Conservation (phyloP, 2,888 invertebrate species). For the Lissonota sp. region DNA sequence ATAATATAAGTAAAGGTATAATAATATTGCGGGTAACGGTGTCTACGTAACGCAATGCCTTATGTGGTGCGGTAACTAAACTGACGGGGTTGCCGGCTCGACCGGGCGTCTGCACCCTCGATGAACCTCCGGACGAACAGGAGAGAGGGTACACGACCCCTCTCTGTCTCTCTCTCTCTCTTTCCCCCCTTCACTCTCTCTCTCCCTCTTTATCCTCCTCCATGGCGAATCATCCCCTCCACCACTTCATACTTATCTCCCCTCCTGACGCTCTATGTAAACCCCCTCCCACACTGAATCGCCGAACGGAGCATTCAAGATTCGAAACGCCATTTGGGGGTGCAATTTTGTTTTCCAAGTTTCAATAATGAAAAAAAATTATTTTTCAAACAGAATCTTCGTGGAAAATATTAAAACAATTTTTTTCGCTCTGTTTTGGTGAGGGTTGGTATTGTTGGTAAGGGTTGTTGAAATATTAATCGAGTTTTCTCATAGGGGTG, state of each 20-base stretch:
- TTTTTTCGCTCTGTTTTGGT: constrained; percentile 1
- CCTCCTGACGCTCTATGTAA: neutral
- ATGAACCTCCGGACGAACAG: constrained; percentile 20
- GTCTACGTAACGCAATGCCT: constrained; percentile 83
- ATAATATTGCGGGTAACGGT: constrained; percentile 83
- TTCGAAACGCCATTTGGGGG: neutral
- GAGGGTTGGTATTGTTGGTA: constrained; percentile 5
- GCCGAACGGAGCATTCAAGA: neutral
- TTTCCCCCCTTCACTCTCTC: constrained; percentile 36
- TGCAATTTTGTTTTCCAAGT: neutral
- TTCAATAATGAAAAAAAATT: neutral
- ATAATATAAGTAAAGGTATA: constrained; percentile 76
- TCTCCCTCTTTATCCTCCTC: neutral
- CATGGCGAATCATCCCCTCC: neutral
- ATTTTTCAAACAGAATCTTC: neutral
- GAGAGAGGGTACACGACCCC: constrained; percentile 56
- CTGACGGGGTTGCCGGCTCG: constrained; percentile 76
- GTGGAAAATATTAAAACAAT: neutral
- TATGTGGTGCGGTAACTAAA: constrained; percentile 84
- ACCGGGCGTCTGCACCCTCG: constrained; percentile 74
- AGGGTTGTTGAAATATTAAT: constrained; percentile 40
- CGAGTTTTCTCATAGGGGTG: neutral
- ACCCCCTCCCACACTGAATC: neutral
- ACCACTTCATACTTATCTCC: constrained; percentile 21
- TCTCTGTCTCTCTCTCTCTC: constrained; percentile 54